Percentiles rank a stretch among this genome's conserved stretches.
Evolutionary conservation across 2,888 invertebrate species (phyloP).

Genomic region (Nysson spinosus): DNA sequence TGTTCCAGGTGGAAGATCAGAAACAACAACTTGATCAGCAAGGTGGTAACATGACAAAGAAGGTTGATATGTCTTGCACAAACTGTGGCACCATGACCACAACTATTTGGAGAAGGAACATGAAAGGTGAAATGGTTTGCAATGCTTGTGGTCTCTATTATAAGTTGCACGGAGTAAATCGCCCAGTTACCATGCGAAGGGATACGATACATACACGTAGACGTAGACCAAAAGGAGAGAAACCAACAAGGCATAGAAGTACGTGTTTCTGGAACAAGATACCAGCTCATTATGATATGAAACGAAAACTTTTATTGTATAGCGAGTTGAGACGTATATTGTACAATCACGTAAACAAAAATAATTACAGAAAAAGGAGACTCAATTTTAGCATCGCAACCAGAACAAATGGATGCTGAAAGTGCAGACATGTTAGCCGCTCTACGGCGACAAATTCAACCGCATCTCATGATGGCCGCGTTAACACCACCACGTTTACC

Average conservation of each 20-base stretch:
- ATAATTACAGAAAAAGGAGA: constrained; percentile 70
- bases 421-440: constrained; percentile 85
- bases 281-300: no score
- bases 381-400: constrained; percentile 55
- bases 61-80: constrained; percentile 92
- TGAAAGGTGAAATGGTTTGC: constrained; percentile 98
- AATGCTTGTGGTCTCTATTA: constrained; percentile 99
- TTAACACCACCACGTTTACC: constrained; percentile 79
- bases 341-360: no score
- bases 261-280: no score
- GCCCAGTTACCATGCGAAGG: constrained; percentile 96
- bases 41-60: constrained; percentile 68
- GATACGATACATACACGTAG: constrained; percentile 97
- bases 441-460: constrained; percentile 84
- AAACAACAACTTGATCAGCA: constrained; percentile 71
- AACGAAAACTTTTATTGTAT: no score
- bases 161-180: constrained; percentile 95
- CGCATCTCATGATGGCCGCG: constrained; percentile 83
- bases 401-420: constrained; percentile 76
- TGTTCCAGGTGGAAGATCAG: constrained; percentile 66
- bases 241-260: constrained; percentile 76
- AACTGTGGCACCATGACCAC: constrained; percentile 99
- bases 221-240: constrained; percentile 88
- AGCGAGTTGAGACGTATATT: no score
- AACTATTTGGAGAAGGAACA: constrained; percentile 97